Base-by-base conservation (phyloP, 2,888 invertebrate genomes). In the Glaucopsyche alexis region DNA sequence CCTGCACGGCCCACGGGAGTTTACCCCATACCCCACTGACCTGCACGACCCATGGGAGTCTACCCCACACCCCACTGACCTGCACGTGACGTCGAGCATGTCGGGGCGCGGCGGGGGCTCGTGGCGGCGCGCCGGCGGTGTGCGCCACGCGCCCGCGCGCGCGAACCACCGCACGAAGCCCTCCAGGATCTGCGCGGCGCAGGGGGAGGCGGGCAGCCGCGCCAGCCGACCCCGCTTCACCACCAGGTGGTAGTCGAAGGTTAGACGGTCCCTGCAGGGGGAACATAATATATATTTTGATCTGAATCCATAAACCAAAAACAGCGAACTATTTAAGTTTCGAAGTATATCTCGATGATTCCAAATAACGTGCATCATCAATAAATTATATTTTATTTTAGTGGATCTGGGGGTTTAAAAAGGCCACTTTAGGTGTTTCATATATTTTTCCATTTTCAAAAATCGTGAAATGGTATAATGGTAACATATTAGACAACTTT, bases 141-240 rank as follows among this genome's bases (percentile, higher is more conserved):
- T 82, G 76, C 87, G 86, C 92, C 92, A 92, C 45, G 91, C 92
- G 75, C 92, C 92, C 74, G 91, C 88, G 75, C 91, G 88, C 71
- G 91, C 91, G 83, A 88, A 92, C 91, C 92, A 93, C 77, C 90
- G 90, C 69, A 93, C 93, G 83, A 89, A 93, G 8, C 88, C 87
- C 84, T 93, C 93, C 19, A 93, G 83, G 76, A 93, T 90, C 75
- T 90, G 86, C 29, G 91, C 90, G 1, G 88, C 93, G 83, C 86
- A 85, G 14, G 93, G 93, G 47, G 85, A 76, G 55, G 92, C 93
- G 40, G 93, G 93, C 79, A 93, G 81, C 13, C 84, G 84, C 6
- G 89, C 85, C 76, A 93, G 80, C 0, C 90, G 86, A 0, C 90
- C 92, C 49, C 93, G 89, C 79, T 93, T 92, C 78, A 91, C 90